Conservation (phyloP, 2,113 vertebrate species). For the Phoenicopterus ruber region DNA sequence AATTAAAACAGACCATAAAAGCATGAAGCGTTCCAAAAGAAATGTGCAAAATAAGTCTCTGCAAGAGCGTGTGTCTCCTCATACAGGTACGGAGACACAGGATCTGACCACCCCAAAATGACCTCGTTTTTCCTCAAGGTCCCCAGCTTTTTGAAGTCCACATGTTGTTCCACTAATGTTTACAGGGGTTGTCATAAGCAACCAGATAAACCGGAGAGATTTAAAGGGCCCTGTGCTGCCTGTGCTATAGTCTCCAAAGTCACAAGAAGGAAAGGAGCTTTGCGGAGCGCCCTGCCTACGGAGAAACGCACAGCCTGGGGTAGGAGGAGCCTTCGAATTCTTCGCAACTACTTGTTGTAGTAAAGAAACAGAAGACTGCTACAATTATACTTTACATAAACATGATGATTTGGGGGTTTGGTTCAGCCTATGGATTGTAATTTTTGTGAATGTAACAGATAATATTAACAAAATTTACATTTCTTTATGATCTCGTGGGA, state of each 20-base stretch:
- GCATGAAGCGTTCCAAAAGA: not conserved
- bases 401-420: not conserved
- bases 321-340: not conserved
- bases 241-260: not conserved
- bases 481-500: not conserved
- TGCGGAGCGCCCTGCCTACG: not conserved
- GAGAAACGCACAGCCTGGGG: not conserved
- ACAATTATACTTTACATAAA: not conserved
- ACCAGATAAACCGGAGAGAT: constrained; percentile 17
- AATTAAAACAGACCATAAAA: not conserved
- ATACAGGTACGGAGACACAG: not conserved
- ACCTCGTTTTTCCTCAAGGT: not conserved
- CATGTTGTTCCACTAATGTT: not conserved
- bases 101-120: not conserved
- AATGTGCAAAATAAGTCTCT: not conserved
- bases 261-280: not conserved
- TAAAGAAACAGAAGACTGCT: not conserved
- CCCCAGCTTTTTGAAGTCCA: not conserved
- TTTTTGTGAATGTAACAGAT: not conserved
- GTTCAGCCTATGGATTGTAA: not conserved
- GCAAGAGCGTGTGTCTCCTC: not conserved
- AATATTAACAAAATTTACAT: not conserved
- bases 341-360: not conserved
- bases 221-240: not conserved
- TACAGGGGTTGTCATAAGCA: constrained; percentile 17